A percentile compares a stretch with the other conserved stretches of the same genome.
Evolutionary conservation across 2,113 vertebrate species (phyloP).

Genomic region (Stomatorhinus ivindoensis): DNA sequence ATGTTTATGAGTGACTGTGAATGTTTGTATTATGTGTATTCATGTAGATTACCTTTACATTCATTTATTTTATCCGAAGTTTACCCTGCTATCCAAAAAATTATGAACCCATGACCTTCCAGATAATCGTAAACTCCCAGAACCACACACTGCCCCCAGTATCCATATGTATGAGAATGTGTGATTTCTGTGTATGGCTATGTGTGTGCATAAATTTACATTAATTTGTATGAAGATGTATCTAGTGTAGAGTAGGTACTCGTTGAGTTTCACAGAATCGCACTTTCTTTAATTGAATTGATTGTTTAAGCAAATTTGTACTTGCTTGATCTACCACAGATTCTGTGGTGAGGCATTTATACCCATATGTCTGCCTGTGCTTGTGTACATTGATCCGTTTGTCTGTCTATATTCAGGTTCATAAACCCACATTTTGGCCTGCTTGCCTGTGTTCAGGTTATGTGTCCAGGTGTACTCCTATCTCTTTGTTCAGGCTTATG

Average conservation of each 20-base stretch:
- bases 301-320: background rate
- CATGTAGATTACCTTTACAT: background rate
- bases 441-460: background rate
- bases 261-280: background rate
- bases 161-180: background rate
- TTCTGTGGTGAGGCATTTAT: background rate
- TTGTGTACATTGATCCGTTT: background rate
- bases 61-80: background rate
- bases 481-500: background rate
- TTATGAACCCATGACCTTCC: background rate
- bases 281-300: background rate
- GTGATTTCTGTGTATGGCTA: background rate
- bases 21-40: background rate
- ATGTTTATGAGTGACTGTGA: background rate
- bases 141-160: background rate
- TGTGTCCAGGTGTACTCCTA: background rate
- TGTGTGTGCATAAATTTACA: background rate
- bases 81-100: background rate
- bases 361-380: background rate
- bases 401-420: background rate
- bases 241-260: background rate
- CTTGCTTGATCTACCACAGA: background rate
- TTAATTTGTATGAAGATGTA: background rate
- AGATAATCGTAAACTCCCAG: background rate
- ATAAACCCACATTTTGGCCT: background rate